These are phyloP conservation scores for Sympetrum striolatum DNA, from an alignment of 2,888 invertebrate genomes.

Conservation along the genomic window DNA sequence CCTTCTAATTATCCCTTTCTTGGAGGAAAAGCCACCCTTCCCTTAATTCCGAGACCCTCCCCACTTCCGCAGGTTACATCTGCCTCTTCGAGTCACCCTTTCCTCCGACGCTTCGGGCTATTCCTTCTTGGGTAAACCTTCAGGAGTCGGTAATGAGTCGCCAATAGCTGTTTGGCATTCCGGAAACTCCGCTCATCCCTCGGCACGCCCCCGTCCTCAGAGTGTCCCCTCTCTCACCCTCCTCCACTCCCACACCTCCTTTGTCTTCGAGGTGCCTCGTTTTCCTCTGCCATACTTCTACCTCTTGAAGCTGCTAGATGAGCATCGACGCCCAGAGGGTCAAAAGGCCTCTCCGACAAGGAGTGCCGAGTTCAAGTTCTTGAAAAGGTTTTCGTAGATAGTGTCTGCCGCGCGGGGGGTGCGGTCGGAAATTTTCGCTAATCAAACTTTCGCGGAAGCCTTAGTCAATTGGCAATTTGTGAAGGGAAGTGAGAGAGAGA, in stretches of 20 bases:
- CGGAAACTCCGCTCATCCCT: neutral
- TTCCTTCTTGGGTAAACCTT: slow-evolving; percentile 6
- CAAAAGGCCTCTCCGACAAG: neutral
- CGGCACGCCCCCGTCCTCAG: neutral
- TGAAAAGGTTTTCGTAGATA: neutral
- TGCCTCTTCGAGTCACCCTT: neutral
- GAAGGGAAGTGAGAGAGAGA: neutral
- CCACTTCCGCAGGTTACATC: neutral
- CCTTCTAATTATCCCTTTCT: neutral
- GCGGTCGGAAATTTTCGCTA: neutral
- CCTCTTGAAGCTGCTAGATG: neutral
- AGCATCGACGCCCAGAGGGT: neutral
- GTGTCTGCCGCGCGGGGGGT: neutral
- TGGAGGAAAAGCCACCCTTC: neutral
- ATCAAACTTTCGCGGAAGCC: neutral
- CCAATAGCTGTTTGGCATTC: slow-evolving; percentile 38
- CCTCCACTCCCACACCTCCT: neutral
- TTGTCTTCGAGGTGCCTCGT: neutral
- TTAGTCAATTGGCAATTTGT: neutral
- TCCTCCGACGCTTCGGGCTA: neutral
- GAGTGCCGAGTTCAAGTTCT: neutral
- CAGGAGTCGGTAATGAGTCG: slow-evolving; percentile 35
- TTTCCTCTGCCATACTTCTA: neutral
- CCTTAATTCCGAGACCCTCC: neutral
- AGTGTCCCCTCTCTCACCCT: neutral